Evolutionary conservation across 2,888 invertebrate species (phyloP), one percentile per base, ranked within the genome.

Genomic region (Diarsia brunnea): DNA sequence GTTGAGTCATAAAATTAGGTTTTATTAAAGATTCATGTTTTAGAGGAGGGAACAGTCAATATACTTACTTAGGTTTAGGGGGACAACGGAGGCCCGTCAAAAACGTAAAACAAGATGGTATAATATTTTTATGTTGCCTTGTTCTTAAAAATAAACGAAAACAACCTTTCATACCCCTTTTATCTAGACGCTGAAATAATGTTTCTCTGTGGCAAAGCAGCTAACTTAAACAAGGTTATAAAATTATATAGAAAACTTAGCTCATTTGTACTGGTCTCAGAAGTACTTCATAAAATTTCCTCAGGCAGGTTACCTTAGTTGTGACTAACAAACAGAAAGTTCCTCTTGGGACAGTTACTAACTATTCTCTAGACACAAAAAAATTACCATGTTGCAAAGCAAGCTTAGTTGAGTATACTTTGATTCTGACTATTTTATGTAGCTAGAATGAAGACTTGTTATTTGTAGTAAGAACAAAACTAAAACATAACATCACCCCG

Each of bases 251-350:
- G 31, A 64, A 81, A 80, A 80, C 67, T 81, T 71, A 8, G 38
- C 14, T 70, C 81, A 81, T 81, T 76, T 80, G 70, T 70, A 31
- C 21, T 24, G 60, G 60, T 65, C 60, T 49, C 8, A 53, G 24
- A 80, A 76, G 51, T 68, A 71, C 16, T 31, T 43, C 38, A 76
- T 81, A 70, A 67, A 64, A 70, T 81, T 76, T 71, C 67, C 58
- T 60, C 47, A 55, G 19, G 58, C 38, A 68, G 64, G 49, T 70
- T 63, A 38, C 69, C 45, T 27, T n/a, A 80, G 63, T 81, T 81
- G 24, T 31, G 47, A 68, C 45, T 70, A 71, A 55, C 53, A 80
- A 81, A 81, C 64, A 64, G 45, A 63, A 75, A 81, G 31, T 75
- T 76, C 16, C n/a, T 27, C 43, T 21, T 67, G 53, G 21, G 53